Percentiles rank a stretch among this genome's conserved stretches.
phyloP scores from a whole-genome alignment of 1,140 invertebrate genomes.

The Popillia japonica region DNA sequence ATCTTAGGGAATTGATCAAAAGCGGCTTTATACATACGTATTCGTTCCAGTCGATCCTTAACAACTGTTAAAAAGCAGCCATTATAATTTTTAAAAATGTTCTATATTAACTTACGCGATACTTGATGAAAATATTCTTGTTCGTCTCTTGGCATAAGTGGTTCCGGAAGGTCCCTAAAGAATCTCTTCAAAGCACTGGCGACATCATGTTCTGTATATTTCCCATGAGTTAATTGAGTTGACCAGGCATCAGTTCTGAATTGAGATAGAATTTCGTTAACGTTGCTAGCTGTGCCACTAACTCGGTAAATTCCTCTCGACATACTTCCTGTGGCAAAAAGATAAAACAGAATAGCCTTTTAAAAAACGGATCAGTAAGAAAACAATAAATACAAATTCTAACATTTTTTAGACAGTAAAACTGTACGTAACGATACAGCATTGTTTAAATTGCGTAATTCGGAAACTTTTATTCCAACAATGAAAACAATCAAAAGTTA shows the following conservation, averaged over 20 bases:
- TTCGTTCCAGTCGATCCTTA: constrained; percentile 63
- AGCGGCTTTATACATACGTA: constrained; percentile 69
- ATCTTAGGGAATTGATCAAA: constrained; percentile 73
- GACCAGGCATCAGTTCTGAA: constrained; percentile 84
- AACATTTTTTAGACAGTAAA: no score
- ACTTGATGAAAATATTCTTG: constrained; percentile 58
- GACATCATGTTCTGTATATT: constrained; percentile 86
- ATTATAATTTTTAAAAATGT: background rate
- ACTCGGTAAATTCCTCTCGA: constrained; percentile 87
- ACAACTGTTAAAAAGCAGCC: constrained; percentile 59
- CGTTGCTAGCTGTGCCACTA: constrained; percentile 78
- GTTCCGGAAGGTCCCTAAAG: constrained; percentile 80
- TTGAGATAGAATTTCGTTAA: constrained; percentile 75
- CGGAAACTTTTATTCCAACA: no score
- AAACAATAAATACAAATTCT: no score
- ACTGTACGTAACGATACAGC: no score
- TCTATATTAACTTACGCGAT: constrained; percentile 51
- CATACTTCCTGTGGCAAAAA: constrained; percentile 71
- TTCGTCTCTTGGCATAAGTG: constrained; percentile 65
- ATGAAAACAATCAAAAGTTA: no score
- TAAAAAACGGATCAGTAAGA: no score
- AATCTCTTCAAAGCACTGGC: constrained; percentile 85
- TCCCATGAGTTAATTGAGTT: constrained; percentile 76
- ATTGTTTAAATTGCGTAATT: no score
- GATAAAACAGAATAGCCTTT: background rate